Conservation (phyloP, 2,797 vertebrate genomes). For the Falco peregrinus region DNA sequence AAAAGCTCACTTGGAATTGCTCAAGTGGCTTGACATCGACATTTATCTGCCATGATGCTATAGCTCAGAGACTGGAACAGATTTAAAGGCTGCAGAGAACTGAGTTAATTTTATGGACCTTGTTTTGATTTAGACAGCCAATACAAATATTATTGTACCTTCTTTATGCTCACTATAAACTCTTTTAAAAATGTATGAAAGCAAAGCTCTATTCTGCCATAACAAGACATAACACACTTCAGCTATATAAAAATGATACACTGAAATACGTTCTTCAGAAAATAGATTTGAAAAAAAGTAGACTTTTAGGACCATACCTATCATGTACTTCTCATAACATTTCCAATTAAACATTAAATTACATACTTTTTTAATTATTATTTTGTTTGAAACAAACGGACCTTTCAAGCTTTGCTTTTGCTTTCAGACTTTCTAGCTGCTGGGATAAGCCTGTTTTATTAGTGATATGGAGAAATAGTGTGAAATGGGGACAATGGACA, state of each 20-base stretch:
- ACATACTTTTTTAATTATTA: neutral
- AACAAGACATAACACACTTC: neutral
- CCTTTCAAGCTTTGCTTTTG: constrained; percentile 16
- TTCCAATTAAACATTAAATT: constrained; percentile 52
- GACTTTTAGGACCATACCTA: neutral
- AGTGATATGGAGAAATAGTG: neutral
- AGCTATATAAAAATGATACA: too few relatives aligned
- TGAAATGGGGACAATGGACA: too few relatives aligned
- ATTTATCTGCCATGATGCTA: constrained; percentile 50
- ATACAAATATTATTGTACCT: constrained; percentile 59
- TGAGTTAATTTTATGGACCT: constrained; percentile 70
- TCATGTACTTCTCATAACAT: neutral
- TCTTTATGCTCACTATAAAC: constrained; percentile 42
- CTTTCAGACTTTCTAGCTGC: neutral
- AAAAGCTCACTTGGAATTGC: neutral
- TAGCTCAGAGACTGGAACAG: constrained; percentile 3
- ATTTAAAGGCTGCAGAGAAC: constrained; percentile 56
- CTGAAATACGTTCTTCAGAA: too few relatives aligned
- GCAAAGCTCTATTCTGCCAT: constrained; percentile 16
- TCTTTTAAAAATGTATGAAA: constrained; percentile 70
- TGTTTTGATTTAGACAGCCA: constrained; percentile 73
- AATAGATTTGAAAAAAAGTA: neutral
- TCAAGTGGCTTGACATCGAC: neutral
- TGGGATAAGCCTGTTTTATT: constrained; percentile 13
- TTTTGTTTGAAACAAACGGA: neutral